These are phyloP conservation scores for Heliothis peltigera DNA, from an alignment of 2,888 invertebrate genomes.

Conservation along the genomic window DNA sequence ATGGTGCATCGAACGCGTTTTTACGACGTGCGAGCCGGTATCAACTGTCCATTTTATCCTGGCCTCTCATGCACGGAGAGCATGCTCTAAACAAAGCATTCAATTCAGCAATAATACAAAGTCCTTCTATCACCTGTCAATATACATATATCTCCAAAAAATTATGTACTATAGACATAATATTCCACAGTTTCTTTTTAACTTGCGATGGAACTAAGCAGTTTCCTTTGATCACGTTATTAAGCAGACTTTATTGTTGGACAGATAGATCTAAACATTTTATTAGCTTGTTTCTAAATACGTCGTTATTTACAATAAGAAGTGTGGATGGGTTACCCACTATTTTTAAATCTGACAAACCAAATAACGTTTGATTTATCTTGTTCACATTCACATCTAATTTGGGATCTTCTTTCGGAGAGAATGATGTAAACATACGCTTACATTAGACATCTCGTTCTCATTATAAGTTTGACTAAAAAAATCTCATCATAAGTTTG, in stretches of 20 bases:
- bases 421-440: constrained; percentile 18
- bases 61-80: constrained; percentile 6
- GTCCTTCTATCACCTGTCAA: constrained; percentile 3
- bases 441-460: background rate
- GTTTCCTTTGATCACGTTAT: constrained; percentile 16
- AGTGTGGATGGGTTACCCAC: background rate
- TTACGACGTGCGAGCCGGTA: constrained; percentile 32
- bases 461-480: no score
- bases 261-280: constrained; percentile 7
- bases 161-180: background rate
- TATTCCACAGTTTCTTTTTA: background rate
- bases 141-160: background rate
- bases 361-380: constrained; percentile 14
- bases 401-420: constrained; percentile 39
- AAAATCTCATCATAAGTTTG: no score
- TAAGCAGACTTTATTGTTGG: background rate
- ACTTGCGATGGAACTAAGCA: background rate
- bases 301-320: constrained; percentile 1
- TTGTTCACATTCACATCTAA: constrained; percentile 36
- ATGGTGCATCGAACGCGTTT: constrained; percentile 30
- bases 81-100: background rate
- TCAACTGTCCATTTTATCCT: constrained; percentile 22
- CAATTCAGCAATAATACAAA: background rate
- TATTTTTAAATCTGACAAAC: constrained; percentile 28
- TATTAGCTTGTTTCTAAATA: background rate